Conservation (phyloP, 2,113 vertebrate genomes). For the Corydoras maculifer region DNA sequence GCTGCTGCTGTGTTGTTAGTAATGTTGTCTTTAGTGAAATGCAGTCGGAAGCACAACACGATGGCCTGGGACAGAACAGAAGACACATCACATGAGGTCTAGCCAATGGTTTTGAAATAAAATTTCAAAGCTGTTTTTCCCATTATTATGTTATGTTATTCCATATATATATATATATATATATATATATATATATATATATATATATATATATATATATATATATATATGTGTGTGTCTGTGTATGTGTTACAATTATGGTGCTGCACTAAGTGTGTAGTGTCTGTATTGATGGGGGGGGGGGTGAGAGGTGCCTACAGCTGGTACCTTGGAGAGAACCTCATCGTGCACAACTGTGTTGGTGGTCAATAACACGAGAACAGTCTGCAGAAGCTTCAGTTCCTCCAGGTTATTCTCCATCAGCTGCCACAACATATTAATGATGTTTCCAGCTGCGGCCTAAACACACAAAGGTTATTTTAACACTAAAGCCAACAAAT, state of each 20-base stretch:
- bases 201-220: too few relatives aligned
- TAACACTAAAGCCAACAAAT: too few relatives aligned
- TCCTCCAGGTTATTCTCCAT: conserved; percentile 98
- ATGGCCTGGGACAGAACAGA: conserved; percentile 74
- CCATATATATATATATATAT: too few relatives aligned
- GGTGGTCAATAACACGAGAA: conserved; percentile 93
- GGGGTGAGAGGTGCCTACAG: not conserved
- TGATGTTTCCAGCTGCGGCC: conserved; percentile 95
- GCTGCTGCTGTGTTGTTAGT: conserved; percentile 97
- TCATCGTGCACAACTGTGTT: conserved; percentile 97
- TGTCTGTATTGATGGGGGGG: too few relatives aligned
- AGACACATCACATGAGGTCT: not conserved
- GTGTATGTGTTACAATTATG: too few relatives aligned
- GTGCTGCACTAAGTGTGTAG: too few relatives aligned
- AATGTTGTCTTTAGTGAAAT: conserved; percentile 99
- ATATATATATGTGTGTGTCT: too few relatives aligned
- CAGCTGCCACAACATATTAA: conserved; percentile 98
- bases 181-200: too few relatives aligned
- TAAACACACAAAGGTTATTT: conserved; percentile 48
- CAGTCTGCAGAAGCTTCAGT: conserved; percentile 93
- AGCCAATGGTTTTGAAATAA: too few relatives aligned
- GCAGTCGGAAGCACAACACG: conserved; percentile 94
- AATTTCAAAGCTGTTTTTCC: too few relatives aligned
- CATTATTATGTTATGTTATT: too few relatives aligned
- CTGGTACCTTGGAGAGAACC: conserved; percentile 86